phyloP scores from a whole-genome alignment of 2,113 vertebrate species.

The Gorsachius goisagi region DNA sequence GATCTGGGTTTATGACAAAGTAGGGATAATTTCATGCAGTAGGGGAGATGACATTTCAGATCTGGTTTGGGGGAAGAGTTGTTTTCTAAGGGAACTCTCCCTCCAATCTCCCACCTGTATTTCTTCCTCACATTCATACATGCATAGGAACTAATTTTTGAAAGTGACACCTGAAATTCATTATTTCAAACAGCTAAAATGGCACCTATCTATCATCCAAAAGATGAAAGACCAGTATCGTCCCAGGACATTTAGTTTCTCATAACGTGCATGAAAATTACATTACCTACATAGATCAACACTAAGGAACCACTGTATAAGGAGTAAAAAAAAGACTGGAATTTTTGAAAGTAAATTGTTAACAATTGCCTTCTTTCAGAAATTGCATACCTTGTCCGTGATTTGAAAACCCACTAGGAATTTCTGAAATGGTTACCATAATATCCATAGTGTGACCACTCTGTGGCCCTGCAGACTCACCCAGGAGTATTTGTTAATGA shows the following conservation, averaged over 20 bases:
- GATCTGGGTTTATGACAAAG: background rate
- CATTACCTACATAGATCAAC: background rate
- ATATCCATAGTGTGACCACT: background rate
- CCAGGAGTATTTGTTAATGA: background rate
- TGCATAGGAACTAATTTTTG: background rate
- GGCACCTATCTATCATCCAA: background rate
- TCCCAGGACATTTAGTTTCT: background rate
- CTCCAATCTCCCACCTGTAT: background rate
- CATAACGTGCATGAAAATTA: background rate
- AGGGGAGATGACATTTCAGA: background rate
- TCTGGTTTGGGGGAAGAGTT: fast-evolving
- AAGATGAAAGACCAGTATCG: background rate
- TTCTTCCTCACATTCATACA: background rate
- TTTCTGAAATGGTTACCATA: background rate
- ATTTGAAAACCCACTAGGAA: background rate
- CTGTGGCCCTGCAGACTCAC: background rate
- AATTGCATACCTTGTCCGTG: background rate
- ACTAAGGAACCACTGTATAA: background rate
- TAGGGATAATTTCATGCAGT: background rate
- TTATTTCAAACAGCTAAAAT: background rate
- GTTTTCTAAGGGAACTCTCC: background rate
- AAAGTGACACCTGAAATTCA: background rate
- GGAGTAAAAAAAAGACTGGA: background rate
- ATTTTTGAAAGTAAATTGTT: background rate
- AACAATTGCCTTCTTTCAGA: slow-evolving; percentile 8